Evolutionary conservation across 2,888 invertebrate species (phyloP), one percentile per base, ranked within the genome.

Genomic region (Crocallis elinguaria): DNA sequence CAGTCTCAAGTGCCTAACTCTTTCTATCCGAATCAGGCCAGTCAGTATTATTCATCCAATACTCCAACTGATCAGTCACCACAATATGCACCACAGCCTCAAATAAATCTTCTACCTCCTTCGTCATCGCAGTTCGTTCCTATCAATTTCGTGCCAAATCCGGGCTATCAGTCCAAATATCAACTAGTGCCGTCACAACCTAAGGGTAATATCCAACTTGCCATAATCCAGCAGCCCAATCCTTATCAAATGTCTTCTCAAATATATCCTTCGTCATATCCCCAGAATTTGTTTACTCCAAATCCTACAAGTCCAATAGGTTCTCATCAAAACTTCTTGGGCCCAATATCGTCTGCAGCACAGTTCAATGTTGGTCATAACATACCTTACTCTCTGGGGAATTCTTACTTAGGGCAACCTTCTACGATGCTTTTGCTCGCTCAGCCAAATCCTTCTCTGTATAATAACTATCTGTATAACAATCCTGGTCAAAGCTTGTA

Each of bases 161-260:
- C 84, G n/a, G 89, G 88, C 1, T 90, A 88, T 51, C 92, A 92
- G 60, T 68, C 86, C 0, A 92, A 91, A 56, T 90, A 88, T 49
- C 90, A 92, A 68, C 49, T 88, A 12, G 67, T 88, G 1, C 84
- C 88, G 0, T 70, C 86, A 0, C 92, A 91, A 60, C 56, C 76
- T 12, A 60, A 71, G 3, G 84, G 86, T 1, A 86, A 86, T 35
- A 67, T 87, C 1, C 92, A 92, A 60, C 55, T 90, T 7, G 77
- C 88, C 21, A 64, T 88, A 9, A 51, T 89, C 8, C 91, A 84
- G 37, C 88, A 84, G 21, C 79, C 82, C 0, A 58, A 74, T 0
- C 67, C 61, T 39, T 83, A 77, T 43, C 73, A 77, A 4, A 64
- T 77, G n/a, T 23, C 48, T 43, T 42, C 53, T n/a, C n/a, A n/a